These are phyloP conservation scores for Chrysochloris asiatica DNA, from an alignment of 2,113 vertebrate species.

Conservation along the genomic window DNA sequence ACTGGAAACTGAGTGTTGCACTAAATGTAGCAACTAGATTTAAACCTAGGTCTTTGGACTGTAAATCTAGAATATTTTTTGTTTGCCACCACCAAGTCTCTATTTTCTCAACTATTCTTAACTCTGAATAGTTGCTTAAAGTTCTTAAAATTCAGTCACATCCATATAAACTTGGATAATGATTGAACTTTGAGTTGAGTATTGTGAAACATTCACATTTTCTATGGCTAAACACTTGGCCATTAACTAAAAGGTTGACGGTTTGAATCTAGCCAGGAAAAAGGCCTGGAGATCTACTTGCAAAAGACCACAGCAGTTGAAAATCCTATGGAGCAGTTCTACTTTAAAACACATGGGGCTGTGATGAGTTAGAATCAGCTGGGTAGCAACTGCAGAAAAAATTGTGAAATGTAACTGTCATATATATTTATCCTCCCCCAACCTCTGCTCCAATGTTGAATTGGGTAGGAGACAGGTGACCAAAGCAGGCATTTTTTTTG, in stretches of 20 bases:
- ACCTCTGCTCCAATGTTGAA: neutral
- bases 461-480: neutral
- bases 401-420: neutral
- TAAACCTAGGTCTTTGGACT: slow-evolving; percentile 12
- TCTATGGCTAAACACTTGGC: neutral
- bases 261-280: neutral
- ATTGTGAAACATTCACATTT: neutral
- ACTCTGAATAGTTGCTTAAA: neutral
- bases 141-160: slow-evolving; percentile 36
- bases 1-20: neutral
- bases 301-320: neutral
- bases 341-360: too few relatives aligned
- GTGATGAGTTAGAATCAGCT: neutral
- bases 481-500: slow-evolving; percentile 44
- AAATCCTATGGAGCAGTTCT: neutral
- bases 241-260: neutral
- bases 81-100: neutral
- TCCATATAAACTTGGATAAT: neutral
- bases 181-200: slow-evolving; percentile 21
- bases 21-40: neutral
- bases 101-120: slow-evolving; percentile 29
- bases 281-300: neutral
- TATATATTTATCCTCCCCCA: slow-evolving; percentile 15
- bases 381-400: neutral
- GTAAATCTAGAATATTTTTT: slow-evolving; percentile 7